Percentiles rank a stretch among this genome's conserved stretches.
Evolutionary conservation across 2,888 invertebrate species (phyloP).

Genomic region (Sesia apiformis): DNA sequence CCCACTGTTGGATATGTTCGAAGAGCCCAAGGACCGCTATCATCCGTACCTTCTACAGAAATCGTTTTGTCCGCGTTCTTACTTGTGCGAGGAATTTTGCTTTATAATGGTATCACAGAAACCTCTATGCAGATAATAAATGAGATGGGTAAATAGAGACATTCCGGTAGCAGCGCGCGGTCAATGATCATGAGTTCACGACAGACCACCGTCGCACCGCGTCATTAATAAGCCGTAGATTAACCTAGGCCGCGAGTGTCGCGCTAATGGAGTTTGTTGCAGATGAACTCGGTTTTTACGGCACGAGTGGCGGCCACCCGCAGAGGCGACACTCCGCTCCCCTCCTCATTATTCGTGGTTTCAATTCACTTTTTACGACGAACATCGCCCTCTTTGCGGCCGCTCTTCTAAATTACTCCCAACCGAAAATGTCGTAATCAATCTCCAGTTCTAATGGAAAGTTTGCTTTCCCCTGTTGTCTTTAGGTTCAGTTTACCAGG

Average conservation of each 20-base stretch:
- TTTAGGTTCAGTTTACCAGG: slow-evolving; percentile 7
- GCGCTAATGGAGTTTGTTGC: slow-evolving; percentile 49
- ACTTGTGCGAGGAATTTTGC: too few relatives aligned
- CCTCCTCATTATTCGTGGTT: slow-evolving; percentile 69
- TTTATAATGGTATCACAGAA: too few relatives aligned
- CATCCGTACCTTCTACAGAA: too few relatives aligned
- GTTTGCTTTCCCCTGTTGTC: slow-evolving; percentile 6
- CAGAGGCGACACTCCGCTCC: slow-evolving; percentile 46
- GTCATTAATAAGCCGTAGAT: slow-evolving; percentile 64
- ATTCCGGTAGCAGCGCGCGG: slow-evolving; percentile 26
- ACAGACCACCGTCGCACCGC: slow-evolving; percentile 39
- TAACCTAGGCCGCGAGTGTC: slow-evolving; percentile 47
- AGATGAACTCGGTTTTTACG: slow-evolving; percentile 70
- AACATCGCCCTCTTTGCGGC: slow-evolving; percentile 52
- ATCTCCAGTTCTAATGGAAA: slow-evolving; percentile 10
- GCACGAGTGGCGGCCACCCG: slow-evolving; percentile 69
- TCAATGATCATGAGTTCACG: slow-evolving; percentile 1
- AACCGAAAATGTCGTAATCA: slow-evolving; percentile 37
- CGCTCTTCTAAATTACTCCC: slow-evolving; percentile 36
- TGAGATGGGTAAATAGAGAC: slow-evolving; percentile 26
- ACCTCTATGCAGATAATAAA: too few relatives aligned
- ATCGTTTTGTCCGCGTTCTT: too few relatives aligned
- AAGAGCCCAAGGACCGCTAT: too few relatives aligned
- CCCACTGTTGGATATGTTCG: too few relatives aligned
- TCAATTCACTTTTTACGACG: slow-evolving; percentile 69